Conservation (phyloP, 2,113 vertebrate genomes). For the Eupsittula cactorum region DNA sequence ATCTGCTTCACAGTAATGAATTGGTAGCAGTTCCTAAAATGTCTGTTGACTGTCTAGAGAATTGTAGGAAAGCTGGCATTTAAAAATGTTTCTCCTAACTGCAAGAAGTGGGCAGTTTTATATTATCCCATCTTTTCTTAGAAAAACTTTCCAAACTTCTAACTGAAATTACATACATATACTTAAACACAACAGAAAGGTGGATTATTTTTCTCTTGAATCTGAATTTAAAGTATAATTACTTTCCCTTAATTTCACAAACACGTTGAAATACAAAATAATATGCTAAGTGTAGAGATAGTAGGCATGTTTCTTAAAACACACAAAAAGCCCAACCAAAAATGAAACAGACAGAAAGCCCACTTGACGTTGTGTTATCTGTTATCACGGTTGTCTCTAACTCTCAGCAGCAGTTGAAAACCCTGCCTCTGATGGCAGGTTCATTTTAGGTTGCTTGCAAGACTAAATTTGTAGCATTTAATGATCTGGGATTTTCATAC, state of each 20-base stretch:
- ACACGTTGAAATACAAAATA: neutral
- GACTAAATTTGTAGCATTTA: conserved; percentile 46
- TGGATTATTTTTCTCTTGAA: neutral
- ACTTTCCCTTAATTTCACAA: neutral
- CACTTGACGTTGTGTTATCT: accelerated
- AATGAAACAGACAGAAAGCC: neutral
- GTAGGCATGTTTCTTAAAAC: neutral
- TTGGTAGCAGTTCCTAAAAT: conserved; percentile 46
- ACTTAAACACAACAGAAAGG: neutral
- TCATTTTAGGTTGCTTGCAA: conserved; percentile 50
- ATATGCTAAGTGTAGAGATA: neutral
- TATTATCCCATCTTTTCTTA: neutral
- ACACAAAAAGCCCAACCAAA: neutral
- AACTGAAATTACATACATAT: neutral
- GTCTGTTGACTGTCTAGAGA: conserved; percentile 50
- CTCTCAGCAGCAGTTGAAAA: neutral
- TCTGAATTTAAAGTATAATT: neutral
- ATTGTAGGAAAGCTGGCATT: conserved; percentile 51
- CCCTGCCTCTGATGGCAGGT: neutral
- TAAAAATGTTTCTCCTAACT: neutral
- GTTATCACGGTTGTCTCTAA: neutral
- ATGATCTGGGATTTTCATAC: conserved; percentile 64
- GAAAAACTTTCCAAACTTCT: neutral
- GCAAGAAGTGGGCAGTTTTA: conserved; percentile 29
- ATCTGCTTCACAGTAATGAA: conserved; percentile 61